Evolutionary conservation across 2,888 invertebrate genomes (phyloP), one percentile per base, ranked within the genome.

Genomic region (Sphinx pinastri): DNA sequence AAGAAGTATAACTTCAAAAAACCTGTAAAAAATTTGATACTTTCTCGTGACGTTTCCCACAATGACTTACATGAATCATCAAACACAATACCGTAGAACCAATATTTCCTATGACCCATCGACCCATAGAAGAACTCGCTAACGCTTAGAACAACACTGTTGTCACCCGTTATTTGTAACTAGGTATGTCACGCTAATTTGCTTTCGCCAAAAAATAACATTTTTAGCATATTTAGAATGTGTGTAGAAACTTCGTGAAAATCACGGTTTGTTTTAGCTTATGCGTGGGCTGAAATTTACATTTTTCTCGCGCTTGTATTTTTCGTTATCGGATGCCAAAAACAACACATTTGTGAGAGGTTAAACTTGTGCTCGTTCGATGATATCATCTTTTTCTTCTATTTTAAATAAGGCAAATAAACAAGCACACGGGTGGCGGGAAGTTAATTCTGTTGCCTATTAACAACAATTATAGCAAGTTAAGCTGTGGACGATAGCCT

Each of bases 151-250:
- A 70, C 72, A 70, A 78, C 73, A 73, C 63, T 72, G 70, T 76
- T 74, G 70, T 76, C 69, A 74, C 70, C 72, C 72, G 72, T 74
- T 71, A 73, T 73, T 74, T 75, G 73, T 73, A 59, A 71, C 66
- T 63, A 2, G 25, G 25, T 60, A 54, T 70, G 78, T 76, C 79
- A 71, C 71, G 70, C 72, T 75, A 72, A 81, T 85, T 82, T 77
- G 75, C 77, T 71, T 72, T 72, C 68, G 68, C 69, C 77, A 75
- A 79, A 78, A 38, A 80, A 75, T 72, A 19, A 66, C 47, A 63
- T 63, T 70, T 70, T 85, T 85, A 81, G 78, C 72, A 70, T 72
- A 69, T 71, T 77, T 80, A 79, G 76, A 69, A 71, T 68, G 70
- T 72, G 69, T 71, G 59, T 71, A 75, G 63, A 63, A 73, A 66